phyloP scores from a whole-genome alignment of 2,888 invertebrate species.

The Ennomos quercinarius region DNA sequence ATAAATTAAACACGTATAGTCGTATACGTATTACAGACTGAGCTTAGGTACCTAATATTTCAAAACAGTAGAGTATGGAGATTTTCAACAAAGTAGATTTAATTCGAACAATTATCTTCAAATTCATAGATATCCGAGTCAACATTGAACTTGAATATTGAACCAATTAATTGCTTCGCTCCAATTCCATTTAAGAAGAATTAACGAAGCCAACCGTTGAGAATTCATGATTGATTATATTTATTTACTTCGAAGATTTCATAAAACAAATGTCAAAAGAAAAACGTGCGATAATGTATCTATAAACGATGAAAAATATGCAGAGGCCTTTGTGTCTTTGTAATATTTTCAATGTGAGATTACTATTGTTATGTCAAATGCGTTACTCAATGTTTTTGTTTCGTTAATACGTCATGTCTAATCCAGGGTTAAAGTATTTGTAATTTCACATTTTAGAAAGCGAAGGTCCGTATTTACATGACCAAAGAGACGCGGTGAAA shows the following conservation, averaged over 20 bases:
- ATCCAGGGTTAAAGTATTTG: slow-evolving; percentile 61
- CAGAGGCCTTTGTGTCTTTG: slow-evolving; percentile 27
- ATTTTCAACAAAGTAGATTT: too few relatives aligned
- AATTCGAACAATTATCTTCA: slow-evolving; percentile 22
- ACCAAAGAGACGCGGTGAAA: slow-evolving; percentile 58
- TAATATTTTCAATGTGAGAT: slow-evolving; percentile 43
- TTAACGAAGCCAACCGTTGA: slow-evolving; percentile 58
- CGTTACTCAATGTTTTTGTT: slow-evolving; percentile 49
- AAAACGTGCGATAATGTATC: slow-evolving; percentile 38
- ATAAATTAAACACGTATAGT: too few relatives aligned
- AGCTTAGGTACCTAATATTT: too few relatives aligned
- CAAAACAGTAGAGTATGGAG: too few relatives aligned
- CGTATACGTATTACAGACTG: too few relatives aligned
- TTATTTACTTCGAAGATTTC: slow-evolving; percentile 38
- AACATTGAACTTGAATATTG: slow-evolving; percentile 48
- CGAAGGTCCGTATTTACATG: slow-evolving; percentile 78
- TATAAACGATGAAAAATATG: too few relatives aligned
- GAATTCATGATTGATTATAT: slow-evolving; percentile 52
- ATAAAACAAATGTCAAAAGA: slow-evolving; percentile 40
- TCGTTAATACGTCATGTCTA: slow-evolving; percentile 47
- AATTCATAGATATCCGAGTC: slow-evolving; percentile 18
- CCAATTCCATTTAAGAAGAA: slow-evolving; percentile 64
- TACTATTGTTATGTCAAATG: slow-evolving; percentile 55
- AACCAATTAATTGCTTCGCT: slow-evolving; percentile 58
- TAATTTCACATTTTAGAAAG: slow-evolving; percentile 82